A percentile compares a stretch with the other conserved stretches of the same genome.
Conservation (phyloP, 1,140 invertebrate species). For the Meloidogyne floridensis region DNA sequence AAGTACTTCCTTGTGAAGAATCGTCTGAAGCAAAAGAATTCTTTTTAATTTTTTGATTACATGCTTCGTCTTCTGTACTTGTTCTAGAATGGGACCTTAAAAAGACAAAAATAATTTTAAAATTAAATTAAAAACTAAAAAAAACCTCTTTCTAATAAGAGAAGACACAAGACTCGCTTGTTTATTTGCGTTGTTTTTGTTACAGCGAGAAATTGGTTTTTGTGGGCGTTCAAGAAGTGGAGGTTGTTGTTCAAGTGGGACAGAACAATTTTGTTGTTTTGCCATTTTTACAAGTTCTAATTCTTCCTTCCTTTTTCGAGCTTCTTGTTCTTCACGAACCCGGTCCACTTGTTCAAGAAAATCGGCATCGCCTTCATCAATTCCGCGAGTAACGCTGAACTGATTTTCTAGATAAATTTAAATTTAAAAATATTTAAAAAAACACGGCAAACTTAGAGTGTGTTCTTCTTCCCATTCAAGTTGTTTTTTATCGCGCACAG, state of each 20-base stretch:
- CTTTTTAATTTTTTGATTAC: background rate
- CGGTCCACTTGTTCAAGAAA: constrained; percentile 22
- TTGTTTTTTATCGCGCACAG: constrained; percentile 85
- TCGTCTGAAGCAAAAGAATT: background rate
- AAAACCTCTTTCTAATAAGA: constrained; percentile 24
- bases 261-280: background rate
- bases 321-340: background rate
- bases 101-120: background rate
- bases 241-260: constrained; percentile 10
- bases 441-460: constrained; percentile 78
- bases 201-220: background rate
- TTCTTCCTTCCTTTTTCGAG: constrained; percentile 19
- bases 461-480: constrained; percentile 90
- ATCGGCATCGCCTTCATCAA: constrained; percentile 24
- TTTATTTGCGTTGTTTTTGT: background rate
- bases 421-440: background rate
- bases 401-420: constrained; percentile 27
- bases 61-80: background rate
- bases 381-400: background rate
- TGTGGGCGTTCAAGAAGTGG: constrained; percentile 22
- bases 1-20: background rate
- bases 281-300: constrained; percentile 14
- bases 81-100: background rate
- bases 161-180: constrained; percentile 12
- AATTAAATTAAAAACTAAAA: background rate